Conservation (phyloP, 2,888 invertebrate species). For the Mylabris sibirica region DNA sequence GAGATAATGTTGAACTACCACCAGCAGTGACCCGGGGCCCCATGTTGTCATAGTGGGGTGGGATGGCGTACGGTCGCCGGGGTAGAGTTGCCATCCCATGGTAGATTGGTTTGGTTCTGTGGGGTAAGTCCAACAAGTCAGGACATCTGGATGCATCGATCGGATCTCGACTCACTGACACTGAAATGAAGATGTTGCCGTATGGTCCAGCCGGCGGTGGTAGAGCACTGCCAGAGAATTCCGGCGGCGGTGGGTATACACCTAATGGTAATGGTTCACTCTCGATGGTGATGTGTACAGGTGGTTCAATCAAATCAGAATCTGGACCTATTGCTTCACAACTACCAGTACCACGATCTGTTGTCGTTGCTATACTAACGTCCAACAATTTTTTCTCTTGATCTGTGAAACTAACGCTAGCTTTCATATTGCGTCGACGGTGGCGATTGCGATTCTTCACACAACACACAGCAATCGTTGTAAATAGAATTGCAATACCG, state of each 20-base stretch:
- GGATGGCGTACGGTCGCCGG: slow-evolving; percentile 64
- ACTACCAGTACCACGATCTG: slow-evolving; percentile 68
- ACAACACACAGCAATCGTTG: slow-evolving; percentile 68
- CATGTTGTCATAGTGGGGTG: slow-evolving; percentile 85
- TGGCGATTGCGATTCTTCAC: slow-evolving; percentile 65
- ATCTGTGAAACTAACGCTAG: slow-evolving; percentile 84
- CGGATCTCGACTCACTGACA: slow-evolving; percentile 78
- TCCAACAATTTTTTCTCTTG: slow-evolving; percentile 88
- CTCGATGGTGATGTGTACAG: slow-evolving; percentile 65
- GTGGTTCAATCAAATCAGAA: slow-evolving; percentile 64
- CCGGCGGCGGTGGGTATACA: slow-evolving; percentile 66
- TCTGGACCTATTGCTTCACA: slow-evolving; percentile 66
- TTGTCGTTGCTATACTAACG: slow-evolving; percentile 77
- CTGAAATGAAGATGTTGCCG: slow-evolving; percentile 86
- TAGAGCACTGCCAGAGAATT: slow-evolving; percentile 65
- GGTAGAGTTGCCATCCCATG: slow-evolving; percentile 61
- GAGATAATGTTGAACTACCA: slow-evolving; percentile 85
- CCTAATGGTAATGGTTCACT: slow-evolving; percentile 59
- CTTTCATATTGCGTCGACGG: slow-evolving; percentile 75
- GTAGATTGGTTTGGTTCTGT: slow-evolving; percentile 61
- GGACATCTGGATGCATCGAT: slow-evolving; percentile 77
- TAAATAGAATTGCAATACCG: slow-evolving; percentile 68
- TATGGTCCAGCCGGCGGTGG: slow-evolving; percentile 65
- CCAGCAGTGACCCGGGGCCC: slow-evolving; percentile 88
- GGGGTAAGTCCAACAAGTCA: slow-evolving; percentile 78